Evolutionary conservation across 2,113 vertebrate species (phyloP), one percentile per base, ranked within the genome.

Genomic region (Campylomormyrus numenius): DNA sequence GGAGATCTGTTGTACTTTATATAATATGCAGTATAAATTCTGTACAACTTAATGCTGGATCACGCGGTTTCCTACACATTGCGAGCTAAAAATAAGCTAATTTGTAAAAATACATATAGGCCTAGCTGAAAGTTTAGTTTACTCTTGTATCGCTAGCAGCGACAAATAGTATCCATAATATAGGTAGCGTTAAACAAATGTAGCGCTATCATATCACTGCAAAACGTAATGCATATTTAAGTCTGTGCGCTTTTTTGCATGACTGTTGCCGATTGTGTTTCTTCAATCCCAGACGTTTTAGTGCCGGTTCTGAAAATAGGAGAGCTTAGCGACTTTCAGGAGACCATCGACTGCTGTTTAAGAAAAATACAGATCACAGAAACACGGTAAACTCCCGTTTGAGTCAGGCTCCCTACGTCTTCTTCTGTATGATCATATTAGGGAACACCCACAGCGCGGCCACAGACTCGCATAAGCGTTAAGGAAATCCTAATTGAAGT

Each of bases 401-500:
- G 19, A 9, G 49, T 52, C 48, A n/a, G 39, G 17, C 45, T 87
- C 49, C 42, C 42, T 21, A 3, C 77, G 77, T 19, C 35, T 24
- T 17, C 35, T 45, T 39, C 45, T n/a, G 45, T 48, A 21, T 24
- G 19, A 48, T 39, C 83, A 48, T 46, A 85, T 85, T 85, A 85
- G 83, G 83, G 83, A 85, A 85, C 83, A 46, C 83, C 46, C 24
- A 88, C n/a, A 2, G 86, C 19, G 85, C 85, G 85, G 50, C 48
- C 86, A 35, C 86, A 56, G 27, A 56, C 86, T 31, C 31, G 84
- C 84, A 56, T 50, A 48, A 48, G 49, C 48, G 49, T 87, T n/a
- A 87, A 87, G 49, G 85, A 48, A 86, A 86, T 52, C 27, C 46
- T 53, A 87, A 87, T 52, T 50, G 85, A 50, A 87, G 46, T 85